Conservation (phyloP, 2,113 vertebrate genomes). For the Ariopsis seemanni region DNA sequence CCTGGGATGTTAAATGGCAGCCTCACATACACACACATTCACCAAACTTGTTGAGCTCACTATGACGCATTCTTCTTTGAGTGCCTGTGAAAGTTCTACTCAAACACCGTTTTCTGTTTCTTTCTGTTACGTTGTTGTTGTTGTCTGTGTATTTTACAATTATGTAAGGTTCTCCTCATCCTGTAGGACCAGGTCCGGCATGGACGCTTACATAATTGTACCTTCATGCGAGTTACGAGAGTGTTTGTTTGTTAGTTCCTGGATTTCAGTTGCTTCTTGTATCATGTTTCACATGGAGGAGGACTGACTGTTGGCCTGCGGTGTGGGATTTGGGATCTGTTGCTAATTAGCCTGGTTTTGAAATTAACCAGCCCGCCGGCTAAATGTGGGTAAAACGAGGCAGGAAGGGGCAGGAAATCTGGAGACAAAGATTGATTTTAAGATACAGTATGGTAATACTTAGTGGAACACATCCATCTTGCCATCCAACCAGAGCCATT, state of each 20-base stretch:
- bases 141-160: conserved; percentile 1
- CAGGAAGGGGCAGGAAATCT: neutral
- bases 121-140: neutral
- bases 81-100: conserved; percentile 6
- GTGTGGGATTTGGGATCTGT: neutral
- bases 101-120: neutral
- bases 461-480: neutral
- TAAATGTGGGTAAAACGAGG: neutral
- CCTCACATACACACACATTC: neutral
- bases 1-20: neutral
- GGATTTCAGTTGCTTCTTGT: conserved; percentile 10
- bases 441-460: too few species aligned
- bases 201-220: neutral
- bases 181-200: neutral
- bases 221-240: neutral
- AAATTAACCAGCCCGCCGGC: neutral
- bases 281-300: conserved; percentile 11
- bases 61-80: neutral
- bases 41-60: neutral
- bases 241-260: neutral
- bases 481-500: neutral
- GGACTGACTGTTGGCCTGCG: neutral
- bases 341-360: neutral
- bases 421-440: too few species aligned
- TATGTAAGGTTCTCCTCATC: conserved; percentile 25